These are phyloP conservation scores for Lophius piscatorius DNA, from an alignment of 2,113 vertebrate species.

Conservation along the genomic window DNA sequence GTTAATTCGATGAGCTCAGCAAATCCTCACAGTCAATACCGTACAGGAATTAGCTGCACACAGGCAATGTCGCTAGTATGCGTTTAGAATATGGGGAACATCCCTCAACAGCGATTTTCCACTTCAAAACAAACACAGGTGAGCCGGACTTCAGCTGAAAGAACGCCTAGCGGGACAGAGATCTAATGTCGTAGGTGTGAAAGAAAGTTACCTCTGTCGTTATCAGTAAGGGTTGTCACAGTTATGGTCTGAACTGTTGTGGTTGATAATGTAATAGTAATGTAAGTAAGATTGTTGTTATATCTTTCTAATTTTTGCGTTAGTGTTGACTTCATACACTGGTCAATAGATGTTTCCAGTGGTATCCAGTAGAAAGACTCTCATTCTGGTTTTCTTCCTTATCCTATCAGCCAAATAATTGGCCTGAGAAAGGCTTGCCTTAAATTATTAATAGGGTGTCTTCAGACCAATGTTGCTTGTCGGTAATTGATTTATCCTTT, in stretches of 20 bases:
- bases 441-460: slow-evolving; percentile 19
- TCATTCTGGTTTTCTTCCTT: too few relatives aligned
- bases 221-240: not conserved
- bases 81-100: slow-evolving; percentile 57
- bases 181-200: not conserved
- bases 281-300: too few relatives aligned
- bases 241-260: slow-evolving; percentile 1
- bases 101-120: slow-evolving; percentile 28
- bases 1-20: slow-evolving; percentile 62
- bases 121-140: slow-evolving; percentile 58
- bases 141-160: slow-evolving; percentile 49
- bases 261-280: too few relatives aligned
- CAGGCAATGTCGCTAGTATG: slow-evolving; percentile 37
- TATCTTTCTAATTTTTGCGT: too few relatives aligned
- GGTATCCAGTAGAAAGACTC: not conserved
- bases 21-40: slow-evolving; percentile 46
- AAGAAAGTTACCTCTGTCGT: not conserved
- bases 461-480: slow-evolving; percentile 8
- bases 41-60: slow-evolving; percentile 56
- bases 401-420: slow-evolving; percentile 15
- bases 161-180: not conserved
- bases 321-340: too few relatives aligned
- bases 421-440: not conserved
- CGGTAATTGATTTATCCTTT: not conserved
- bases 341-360: slow-evolving; percentile 23